These are phyloP conservation scores for Schizothorax lantsangensis DNA, from an alignment of 2,797 vertebrate species.

Conservation along the genomic window DNA sequence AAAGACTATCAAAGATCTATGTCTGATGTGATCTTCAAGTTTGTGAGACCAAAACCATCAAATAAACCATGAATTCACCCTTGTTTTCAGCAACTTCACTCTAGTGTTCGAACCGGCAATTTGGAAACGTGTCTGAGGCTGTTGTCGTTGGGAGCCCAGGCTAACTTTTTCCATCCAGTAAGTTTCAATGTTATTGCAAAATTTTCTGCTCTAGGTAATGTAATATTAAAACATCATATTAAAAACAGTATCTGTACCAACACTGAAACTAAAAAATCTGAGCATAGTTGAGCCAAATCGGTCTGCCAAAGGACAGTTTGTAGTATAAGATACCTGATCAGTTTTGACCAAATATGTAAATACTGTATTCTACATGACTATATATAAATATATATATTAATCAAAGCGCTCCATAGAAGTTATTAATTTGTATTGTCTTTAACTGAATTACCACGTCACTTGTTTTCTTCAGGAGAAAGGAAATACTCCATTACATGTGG, in stretches of 20 bases:
- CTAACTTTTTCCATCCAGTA: slow-evolving; percentile 98
- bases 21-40: not conserved
- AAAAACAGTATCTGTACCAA: not conserved
- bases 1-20: not conserved
- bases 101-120: slow-evolving; percentile 95
- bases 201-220: not conserved
- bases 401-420: not conserved
- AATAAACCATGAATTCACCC: not conserved
- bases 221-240: not conserved
- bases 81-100: slow-evolving; percentile 91
- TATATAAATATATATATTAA: not conserved
- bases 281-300: not conserved
- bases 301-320: not conserved
- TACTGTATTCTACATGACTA: not conserved
- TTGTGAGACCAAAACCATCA: not conserved
- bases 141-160: slow-evolving; percentile 94
- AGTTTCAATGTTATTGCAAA: slow-evolving; percentile 57
- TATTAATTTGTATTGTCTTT: not conserved
- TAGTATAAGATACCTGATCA: not conserved
- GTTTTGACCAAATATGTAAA: not conserved
- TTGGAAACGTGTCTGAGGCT: slow-evolving; percentile 94
- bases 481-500: slow-evolving; percentile 94
- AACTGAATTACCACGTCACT: not conserved
- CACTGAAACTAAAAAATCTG: not conserved
- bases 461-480: slow-evolving; percentile 88